Base-by-base conservation (phyloP, 1,140 invertebrate species). In the Linepithema humile region DNA sequence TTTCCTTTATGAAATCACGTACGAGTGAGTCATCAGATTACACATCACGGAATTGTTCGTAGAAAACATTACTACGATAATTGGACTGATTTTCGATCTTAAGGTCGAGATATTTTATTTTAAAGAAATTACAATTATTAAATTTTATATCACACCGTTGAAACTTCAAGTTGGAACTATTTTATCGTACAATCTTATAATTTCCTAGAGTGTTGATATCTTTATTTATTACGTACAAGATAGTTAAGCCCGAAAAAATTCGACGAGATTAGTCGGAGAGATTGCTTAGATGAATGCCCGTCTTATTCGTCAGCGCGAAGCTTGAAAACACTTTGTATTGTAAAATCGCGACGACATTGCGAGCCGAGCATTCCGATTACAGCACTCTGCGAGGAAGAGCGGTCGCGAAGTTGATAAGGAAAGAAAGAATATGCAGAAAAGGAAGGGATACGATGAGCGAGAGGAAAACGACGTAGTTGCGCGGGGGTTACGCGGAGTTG, bases 401-500 rank as follows among this genome's bases (percentile, higher is more conserved):
- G 12, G 20, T 35, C 15, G 45, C 35, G 5, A 50, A 9, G 43
- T 45, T 38, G 72, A 83, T 64, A 75, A 83, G 35, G 26, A 55
- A 77, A 64, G 43, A 83, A 77, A 83, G 82, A 83, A 83, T 64
- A 77, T 29, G 55, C 3, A 4, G 29, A 9, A 65, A 65, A 70
- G 45, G 20, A 84, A 43, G 82, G 59, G 57, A 80, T 29, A 78
- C 38, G 17, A 40, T 45, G n/a, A 29, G 50, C 80, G 23, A 45
- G 48, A 82, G 74, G 73, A 77, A 70, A 57, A 38, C 82, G 40
- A 45, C 55, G 75, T 69, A 73, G 53, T 35, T 32, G 20, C 62
- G 59, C 65, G 48, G 75, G 35, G 65, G 69, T 85, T 77, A 60
- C 77, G 60, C 83, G 83, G n/a, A 86, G 50, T 72, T 43, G 65